phyloP scores from a whole-genome alignment of 2,113 vertebrate genomes.

The Oplegnathus fasciatus region DNA sequence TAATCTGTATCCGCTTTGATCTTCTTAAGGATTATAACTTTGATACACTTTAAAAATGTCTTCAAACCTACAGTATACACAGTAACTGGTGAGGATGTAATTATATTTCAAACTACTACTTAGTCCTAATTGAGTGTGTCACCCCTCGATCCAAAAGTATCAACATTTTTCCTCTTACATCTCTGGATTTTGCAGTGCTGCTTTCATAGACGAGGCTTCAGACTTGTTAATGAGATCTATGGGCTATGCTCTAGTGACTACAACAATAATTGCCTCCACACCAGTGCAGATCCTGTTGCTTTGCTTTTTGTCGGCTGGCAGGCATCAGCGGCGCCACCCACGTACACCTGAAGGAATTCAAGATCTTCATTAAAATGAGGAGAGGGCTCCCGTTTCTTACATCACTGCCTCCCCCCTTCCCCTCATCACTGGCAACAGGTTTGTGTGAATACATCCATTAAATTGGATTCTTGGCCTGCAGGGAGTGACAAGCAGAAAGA shows the following conservation, averaged over 20 bases:
- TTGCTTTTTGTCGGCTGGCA: slow-evolving; percentile 51
- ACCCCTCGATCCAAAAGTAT: not conserved
- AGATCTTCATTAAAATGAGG: slow-evolving; percentile 80
- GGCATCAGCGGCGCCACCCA: slow-evolving; percentile 36
- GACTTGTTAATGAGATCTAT: slow-evolving; percentile 62
- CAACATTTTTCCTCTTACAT: slow-evolving; percentile 4
- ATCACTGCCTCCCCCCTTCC: slow-evolving; percentile 49
- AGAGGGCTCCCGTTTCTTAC: slow-evolving; percentile 64
- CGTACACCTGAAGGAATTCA: slow-evolving; percentile 65
- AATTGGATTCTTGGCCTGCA: slow-evolving; percentile 82
- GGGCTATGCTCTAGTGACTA: slow-evolving; percentile 43
- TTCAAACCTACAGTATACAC: not conserved
- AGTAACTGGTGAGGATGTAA: not conserved
- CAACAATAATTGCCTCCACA: slow-evolving; percentile 64
- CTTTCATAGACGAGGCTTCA: slow-evolving; percentile 27
- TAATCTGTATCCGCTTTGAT: not conserved
- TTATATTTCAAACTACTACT: not conserved
- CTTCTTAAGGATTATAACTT: not conserved
- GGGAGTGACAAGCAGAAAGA: slow-evolving; percentile 72
- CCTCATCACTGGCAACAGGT: slow-evolving; percentile 72
- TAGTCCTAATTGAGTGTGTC: not conserved
- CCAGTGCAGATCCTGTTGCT: slow-evolving; percentile 46
- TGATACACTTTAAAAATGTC: not conserved
- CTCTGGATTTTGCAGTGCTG: slow-evolving; percentile 8
- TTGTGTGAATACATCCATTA: slow-evolving; percentile 83